Conservation (phyloP, 2,797 vertebrate species). For the Hyperoplus lanceolatus region DNA sequence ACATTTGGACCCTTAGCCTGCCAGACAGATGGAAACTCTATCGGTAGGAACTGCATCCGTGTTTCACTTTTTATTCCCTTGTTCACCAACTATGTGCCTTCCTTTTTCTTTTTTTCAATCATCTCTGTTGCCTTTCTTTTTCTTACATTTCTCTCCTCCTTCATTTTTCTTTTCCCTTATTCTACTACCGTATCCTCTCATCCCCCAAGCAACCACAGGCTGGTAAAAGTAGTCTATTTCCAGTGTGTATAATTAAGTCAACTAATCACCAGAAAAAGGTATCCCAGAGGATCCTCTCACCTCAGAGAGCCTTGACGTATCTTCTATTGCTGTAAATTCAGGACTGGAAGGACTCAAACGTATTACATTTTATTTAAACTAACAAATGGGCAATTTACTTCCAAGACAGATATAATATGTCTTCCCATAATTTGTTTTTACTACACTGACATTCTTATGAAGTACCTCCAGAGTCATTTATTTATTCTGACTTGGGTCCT, state of each 20-base stretch:
- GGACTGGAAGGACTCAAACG: conserved; percentile 5
- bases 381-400: conserved; percentile 28
- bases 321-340: conserved; percentile 33
- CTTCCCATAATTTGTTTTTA: conserved; percentile 4
- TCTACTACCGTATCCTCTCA: background rate
- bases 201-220: conserved; percentile 36
- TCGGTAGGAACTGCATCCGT: conserved; percentile 82
- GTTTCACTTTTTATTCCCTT: background rate
- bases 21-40: conserved; percentile 92
- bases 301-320: conserved; percentile 38
- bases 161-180: background rate
- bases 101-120: background rate
- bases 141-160: background rate
- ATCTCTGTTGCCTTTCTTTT: background rate
- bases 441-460: background rate
- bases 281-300: conserved; percentile 56
- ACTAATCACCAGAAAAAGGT: conserved; percentile 65
- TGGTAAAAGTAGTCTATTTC: conserved; percentile 47
- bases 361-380: conserved; percentile 47
- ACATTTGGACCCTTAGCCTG: conserved; percentile 89
- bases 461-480: background rate
- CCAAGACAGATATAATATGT: conserved; percentile 2
- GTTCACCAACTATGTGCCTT: background rate
- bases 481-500: background rate
- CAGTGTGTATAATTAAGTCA: conserved; percentile 65